phyloP scores from a whole-genome alignment of 2,888 invertebrate species.

The Panopea generosa region DNA sequence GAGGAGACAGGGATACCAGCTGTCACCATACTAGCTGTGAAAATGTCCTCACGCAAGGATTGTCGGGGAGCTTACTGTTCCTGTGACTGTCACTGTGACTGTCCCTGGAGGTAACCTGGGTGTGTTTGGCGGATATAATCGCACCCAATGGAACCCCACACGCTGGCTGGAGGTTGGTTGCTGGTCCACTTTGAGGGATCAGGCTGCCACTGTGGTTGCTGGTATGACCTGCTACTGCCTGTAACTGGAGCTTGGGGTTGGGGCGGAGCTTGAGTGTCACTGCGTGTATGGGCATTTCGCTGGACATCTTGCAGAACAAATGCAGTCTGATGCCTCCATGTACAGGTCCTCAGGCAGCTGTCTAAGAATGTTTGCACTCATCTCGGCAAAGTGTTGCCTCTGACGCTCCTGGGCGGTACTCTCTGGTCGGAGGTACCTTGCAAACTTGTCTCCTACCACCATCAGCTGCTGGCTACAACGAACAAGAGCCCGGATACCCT shows the following conservation, averaged over 20 bases:
- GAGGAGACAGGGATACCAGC: conserved; percentile 18
- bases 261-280: conserved; percentile 21
- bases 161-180: conserved; percentile 6
- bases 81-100: too few relatives aligned
- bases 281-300: conserved; percentile 15
- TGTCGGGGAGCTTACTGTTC: conserved; percentile 13
- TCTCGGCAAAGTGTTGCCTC: conserved; percentile 5
- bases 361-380: conserved; percentile 12
- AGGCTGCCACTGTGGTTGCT: conserved; percentile 16
- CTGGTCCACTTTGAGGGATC: conserved; percentile 5
- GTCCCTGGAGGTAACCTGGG: conserved; percentile 14
- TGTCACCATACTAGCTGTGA: conserved; percentile 2
- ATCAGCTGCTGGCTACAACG: conserved; percentile 18
- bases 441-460: conserved; percentile 14
- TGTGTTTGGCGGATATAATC: conserved; percentile 24
- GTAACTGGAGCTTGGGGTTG: conserved; percentile 1
- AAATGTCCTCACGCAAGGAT: conserved; percentile 12
- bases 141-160: conserved; percentile 11
- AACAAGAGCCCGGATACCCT: conserved; percentile 17
- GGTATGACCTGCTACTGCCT: conserved; percentile 13
- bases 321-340: conserved; percentile 9
- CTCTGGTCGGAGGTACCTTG: conserved; percentile 17
- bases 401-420: conserved; percentile 19
- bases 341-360: conserved; percentile 14
- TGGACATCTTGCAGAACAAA: conserved; percentile 18